Conservation (phyloP, 2,888 invertebrate species). For the Ferrisia virgata region DNA sequence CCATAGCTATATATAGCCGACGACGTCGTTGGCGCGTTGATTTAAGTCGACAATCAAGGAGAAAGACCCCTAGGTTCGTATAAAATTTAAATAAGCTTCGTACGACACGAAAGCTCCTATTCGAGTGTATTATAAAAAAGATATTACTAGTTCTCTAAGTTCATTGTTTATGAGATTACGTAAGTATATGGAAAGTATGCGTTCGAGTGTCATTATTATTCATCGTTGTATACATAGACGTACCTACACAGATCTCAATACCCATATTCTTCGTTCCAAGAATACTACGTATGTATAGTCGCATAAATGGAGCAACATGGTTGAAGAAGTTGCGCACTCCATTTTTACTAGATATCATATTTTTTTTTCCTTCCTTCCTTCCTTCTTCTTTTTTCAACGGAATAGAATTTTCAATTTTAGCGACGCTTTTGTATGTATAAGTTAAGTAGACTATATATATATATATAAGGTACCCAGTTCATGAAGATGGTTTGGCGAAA, state of each 20-base stretch:
- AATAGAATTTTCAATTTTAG: slow-evolving; percentile 13
- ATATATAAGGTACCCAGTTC: background rate
- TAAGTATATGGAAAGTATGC: slow-evolving; percentile 7
- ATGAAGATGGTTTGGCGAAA: background rate
- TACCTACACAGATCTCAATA: slow-evolving; percentile 9
- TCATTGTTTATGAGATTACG: slow-evolving; percentile 27
- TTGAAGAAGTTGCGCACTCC: slow-evolving; percentile 18
- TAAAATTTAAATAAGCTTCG: slow-evolving; percentile 23
- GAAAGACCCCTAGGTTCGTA: background rate
- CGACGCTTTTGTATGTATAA: background rate
- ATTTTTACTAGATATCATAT: background rate
- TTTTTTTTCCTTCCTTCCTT: background rate
- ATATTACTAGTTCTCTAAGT: slow-evolving; percentile 9
- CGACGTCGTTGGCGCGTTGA: background rate
- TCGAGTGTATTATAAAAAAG: slow-evolving; percentile 12
- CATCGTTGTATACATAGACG: slow-evolving; percentile 11
- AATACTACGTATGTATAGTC: too few species aligned
- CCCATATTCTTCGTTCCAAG: slow-evolving; percentile 5
- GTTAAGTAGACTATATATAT: too few species aligned
- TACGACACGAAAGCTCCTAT: slow-evolving; percentile 1
- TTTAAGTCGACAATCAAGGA: background rate
- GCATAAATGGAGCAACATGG: background rate
- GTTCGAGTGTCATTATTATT: slow-evolving; percentile 24
- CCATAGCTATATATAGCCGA: background rate
- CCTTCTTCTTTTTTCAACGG: too few species aligned